These are phyloP conservation scores for Blennius ocellaris DNA, from an alignment of 2,113 vertebrate species.

Conservation along the genomic window DNA sequence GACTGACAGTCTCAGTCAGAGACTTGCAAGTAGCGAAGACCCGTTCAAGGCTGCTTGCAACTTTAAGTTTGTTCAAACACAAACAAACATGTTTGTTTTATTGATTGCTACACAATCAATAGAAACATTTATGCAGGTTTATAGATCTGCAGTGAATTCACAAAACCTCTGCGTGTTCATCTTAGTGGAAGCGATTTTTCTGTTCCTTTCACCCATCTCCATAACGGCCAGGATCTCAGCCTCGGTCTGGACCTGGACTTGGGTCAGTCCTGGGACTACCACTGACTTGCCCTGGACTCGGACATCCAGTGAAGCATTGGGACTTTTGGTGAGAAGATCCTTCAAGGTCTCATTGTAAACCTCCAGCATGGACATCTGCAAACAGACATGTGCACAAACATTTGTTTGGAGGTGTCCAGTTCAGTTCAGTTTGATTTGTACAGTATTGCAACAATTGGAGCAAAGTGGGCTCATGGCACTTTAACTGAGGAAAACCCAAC, in stretches of 20 bases:
- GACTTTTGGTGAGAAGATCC: conserved; percentile 69
- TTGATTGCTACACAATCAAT: no score
- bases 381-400: not conserved
- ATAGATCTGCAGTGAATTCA: not conserved
- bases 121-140: no score
- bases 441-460: no score
- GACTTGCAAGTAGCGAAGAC: no score
- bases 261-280: conserved; percentile 70
- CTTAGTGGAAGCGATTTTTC: conserved; percentile 75
- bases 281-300: conserved; percentile 73
- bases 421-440: no score
- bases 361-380: conserved; percentile 80
- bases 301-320: conserved; percentile 64
- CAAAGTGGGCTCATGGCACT: no score
- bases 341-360: conserved; percentile 78
- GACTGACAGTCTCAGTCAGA: no score
- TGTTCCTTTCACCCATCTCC: conserved; percentile 72
- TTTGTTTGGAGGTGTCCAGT: not conserved
- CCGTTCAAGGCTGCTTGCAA: no score
- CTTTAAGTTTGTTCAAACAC: no score
- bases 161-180: conserved; percentile 75
- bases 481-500: no score
- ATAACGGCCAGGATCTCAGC: conserved; percentile 71
- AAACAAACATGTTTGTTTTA: no score
- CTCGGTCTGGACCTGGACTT: conserved; percentile 69